Evolutionary conservation across 2,113 vertebrate genomes (phyloP).

Genomic region (Thoracochromis brauschi): DNA sequence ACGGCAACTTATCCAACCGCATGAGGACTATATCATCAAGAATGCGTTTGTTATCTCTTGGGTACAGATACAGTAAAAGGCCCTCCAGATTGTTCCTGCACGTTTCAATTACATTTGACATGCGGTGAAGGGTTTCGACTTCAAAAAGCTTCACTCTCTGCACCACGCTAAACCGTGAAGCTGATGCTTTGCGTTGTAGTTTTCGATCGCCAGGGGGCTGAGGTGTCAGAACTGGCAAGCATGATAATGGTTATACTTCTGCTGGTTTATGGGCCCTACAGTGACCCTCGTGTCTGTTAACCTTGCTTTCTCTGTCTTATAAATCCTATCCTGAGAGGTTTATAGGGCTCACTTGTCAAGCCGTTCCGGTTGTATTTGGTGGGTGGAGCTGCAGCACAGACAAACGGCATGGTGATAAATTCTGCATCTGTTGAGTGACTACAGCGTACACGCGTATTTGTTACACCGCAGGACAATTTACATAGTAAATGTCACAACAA

Average conservation of each 20-base stretch:
- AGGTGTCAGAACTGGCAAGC: conserved; percentile 43
- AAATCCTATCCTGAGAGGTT: conserved; percentile 53
- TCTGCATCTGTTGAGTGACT: conserved; percentile 14
- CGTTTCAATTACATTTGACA: conserved; percentile 48
- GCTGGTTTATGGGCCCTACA: conserved; percentile 50
- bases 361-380: conserved; percentile 35
- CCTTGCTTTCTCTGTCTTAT: conserved; percentile 52
- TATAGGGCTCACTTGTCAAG: conserved; percentile 53
- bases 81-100: conserved; percentile 41
- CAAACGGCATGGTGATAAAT: conserved; percentile 36
- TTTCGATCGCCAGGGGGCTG: conserved; percentile 24
- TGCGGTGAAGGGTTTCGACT: conserved; percentile 25
- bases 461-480: background rate
- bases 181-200: conserved; percentile 12
- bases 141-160: conserved; percentile 34
- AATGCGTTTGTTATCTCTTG: conserved; percentile 50
- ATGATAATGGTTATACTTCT: conserved; percentile 48
- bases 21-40: conserved; percentile 29
- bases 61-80: conserved; percentile 35
- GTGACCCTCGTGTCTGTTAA: conserved; percentile 65
- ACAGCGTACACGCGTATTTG: background rate
- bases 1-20: conserved; percentile 30
- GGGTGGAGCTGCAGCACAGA: conserved; percentile 34
- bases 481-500: background rate
- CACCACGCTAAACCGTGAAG: background rate